Percentiles rank a stretch among this genome's conserved stretches.
Evolutionary conservation across 1,140 invertebrate species (phyloP).

Genomic region (Zaprionus camerounensis): DNA sequence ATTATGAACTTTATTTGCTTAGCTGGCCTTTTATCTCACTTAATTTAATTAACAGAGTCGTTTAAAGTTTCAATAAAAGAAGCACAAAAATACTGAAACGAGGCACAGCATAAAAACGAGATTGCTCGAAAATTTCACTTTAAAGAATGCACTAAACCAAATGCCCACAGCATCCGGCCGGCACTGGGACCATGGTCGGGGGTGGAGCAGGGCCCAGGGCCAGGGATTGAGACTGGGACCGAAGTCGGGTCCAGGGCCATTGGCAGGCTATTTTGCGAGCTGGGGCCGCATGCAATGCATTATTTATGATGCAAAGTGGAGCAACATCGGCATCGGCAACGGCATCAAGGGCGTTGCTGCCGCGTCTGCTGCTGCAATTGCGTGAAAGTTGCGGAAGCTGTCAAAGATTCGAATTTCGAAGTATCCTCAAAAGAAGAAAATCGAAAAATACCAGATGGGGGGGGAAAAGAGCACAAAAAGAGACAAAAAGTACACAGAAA

Average conservation of each 20-base stretch:
- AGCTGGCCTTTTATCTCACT: slow-evolving; percentile 74
- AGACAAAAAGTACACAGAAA: slow-evolving; percentile 38
- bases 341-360: slow-evolving; percentile 54
- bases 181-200: background rate
- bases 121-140: slow-evolving; percentile 67
- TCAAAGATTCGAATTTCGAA: slow-evolving; percentile 43
- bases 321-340: slow-evolving; percentile 34
- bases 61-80: slow-evolving; percentile 65
- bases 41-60: slow-evolving; percentile 78
- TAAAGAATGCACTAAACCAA: slow-evolving; percentile 73
- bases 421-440: slow-evolving; percentile 53
- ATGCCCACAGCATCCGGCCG: slow-evolving; percentile 33
- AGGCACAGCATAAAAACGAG: slow-evolving; percentile 24
- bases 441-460: background rate
- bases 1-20: slow-evolving; percentile 57
- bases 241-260: background rate
- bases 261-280: slow-evolving; percentile 19
- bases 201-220: background rate
- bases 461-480: background rate
- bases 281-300: slow-evolving; percentile 59
- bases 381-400: slow-evolving; percentile 80
- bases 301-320: slow-evolving; percentile 75
- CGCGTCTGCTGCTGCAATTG: slow-evolving; percentile 50
- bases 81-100: slow-evolving; percentile 20
- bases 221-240: background rate